Base-by-base conservation (phyloP, 2,797 vertebrate species). In the Halcyon chelicuti region DNA sequence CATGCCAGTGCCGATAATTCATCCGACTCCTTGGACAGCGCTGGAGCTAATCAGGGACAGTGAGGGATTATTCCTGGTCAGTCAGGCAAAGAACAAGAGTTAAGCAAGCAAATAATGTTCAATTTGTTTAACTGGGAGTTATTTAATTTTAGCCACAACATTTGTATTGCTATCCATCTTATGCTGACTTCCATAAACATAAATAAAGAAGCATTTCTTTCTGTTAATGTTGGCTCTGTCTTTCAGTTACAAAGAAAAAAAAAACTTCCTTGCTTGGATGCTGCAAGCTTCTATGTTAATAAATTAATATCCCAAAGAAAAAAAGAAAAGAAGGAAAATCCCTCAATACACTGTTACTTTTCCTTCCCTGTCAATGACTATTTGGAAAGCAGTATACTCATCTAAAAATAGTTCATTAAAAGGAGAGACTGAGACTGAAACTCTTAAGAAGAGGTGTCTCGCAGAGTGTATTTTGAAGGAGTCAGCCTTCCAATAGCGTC, bases 131-230 rank as follows among this genome's bases (percentile, higher is more conserved):
- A 62, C 14, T 29, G 14, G 17, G n/a, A 58, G 14, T 74, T 54
- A 72, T 2, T 62, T 49, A 49, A 78, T 74, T 96, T 85, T n/a
- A 92, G 68, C 12, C 29, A 71, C 33, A 79, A 9, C 31, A 73
- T 63, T 74, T 82, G 42, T 57, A 73, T 42, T 54, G 22, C 23
- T 83, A 40, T 61, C 23, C 23, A 72, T 83, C 65, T 47, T 71
- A 76, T 29, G 18, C 26, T 79, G 70, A 54, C 44, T 85, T 72
- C 15, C 40, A 75, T 21, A 80, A 65, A 72, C 12, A 65, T 19
- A 85, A 81, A 54, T 31, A 86, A 63, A 71, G 37, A n/a, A 92
- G 28, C 7, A 21, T 42, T 92, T 92, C 2, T 73, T 84, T 63
- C 61, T 76, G 31, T 46, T 89, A 51, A 63, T 57, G 9, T 44